Evolutionary conservation across 2,113 vertebrate species (phyloP), one percentile per base, ranked within the genome.

Genomic region (Columba janthina): DNA sequence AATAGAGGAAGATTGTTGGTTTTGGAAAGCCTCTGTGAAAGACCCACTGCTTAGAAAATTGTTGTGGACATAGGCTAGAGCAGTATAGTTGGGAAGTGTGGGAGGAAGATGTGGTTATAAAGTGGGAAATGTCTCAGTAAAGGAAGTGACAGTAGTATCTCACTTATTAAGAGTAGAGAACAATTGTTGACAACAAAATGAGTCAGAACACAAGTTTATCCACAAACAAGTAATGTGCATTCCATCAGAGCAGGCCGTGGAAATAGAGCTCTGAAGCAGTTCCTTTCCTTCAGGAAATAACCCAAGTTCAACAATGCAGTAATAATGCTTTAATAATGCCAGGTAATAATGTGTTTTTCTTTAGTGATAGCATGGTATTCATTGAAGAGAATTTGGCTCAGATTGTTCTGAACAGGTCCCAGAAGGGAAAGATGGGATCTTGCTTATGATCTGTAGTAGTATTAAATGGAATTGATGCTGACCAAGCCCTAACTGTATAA

Each of bases 11-110:
- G 60, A 84, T 74, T 60, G 60, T 44, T 94, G 78, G 60, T 3
- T 95, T 96, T 94, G 84, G 40, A 94, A 86, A 84, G 57, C 61
- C 73, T 91, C 74, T 82, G 34, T 89, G n/a, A 54, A 89, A 91
- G 71, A 90, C 67, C 44, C 67, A 51, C 9, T 91, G 67, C 51
- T 95, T 94, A 60, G 29, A 48, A 87, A 93, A 87, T 57, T n/a
- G 73, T 13, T 96, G 54, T 64, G 76, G 72, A 50, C 44, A 24
- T 21, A 32, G 34, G 38, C 44, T 92, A 31, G 53, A 72, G 79
- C 64, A 82, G 12, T 83, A 8, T 88, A 90, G 69, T 42, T 74
- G 70, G 28, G 88, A 94, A 89, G 44, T 10, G 2, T 84, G 57
- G 85, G 85, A 88, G 64, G 65, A 77, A 90, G 75, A 74, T 70